phyloP scores from a whole-genome alignment of 2,797 vertebrate genomes.

The Chromobotia macracanthus region DNA sequence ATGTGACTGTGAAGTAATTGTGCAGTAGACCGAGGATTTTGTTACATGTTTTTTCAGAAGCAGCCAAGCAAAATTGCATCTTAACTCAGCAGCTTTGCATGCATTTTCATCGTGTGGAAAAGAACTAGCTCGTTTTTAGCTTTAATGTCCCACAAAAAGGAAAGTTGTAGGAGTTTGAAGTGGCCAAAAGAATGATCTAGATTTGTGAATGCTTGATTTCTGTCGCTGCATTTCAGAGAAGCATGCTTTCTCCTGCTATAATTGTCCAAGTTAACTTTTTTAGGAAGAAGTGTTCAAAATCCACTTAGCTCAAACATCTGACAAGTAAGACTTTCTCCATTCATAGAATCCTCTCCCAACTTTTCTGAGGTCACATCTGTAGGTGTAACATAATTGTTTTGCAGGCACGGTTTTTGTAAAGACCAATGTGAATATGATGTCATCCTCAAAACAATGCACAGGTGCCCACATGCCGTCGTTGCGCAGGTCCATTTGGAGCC shows the following conservation, averaged over 20 bases:
- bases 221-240: background rate
- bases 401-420: slow-evolving; percentile 8
- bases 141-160: no score
- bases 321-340: background rate
- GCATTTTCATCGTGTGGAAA: no score
- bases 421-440: slow-evolving; percentile 19
- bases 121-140: no score
- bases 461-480: background rate
- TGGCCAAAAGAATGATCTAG: no score
- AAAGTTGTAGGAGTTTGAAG: no score
- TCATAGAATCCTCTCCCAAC: background rate
- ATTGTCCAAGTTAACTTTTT: background rate
- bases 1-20: no score
- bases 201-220: background rate
- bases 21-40: no score
- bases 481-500: slow-evolving; percentile 20
- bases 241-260: background rate
- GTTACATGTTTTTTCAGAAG: no score
- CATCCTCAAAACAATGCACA: slow-evolving; percentile 23
- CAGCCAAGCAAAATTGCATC: no score
- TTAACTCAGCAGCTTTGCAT: no score
- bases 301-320: background rate
- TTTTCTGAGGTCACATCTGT: slow-evolving; percentile 12
- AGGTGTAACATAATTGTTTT: slow-evolving; percentile 40
- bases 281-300: background rate